phyloP scores from a whole-genome alignment of 2,113 vertebrate species.

The Hystrix brachyura region DNA sequence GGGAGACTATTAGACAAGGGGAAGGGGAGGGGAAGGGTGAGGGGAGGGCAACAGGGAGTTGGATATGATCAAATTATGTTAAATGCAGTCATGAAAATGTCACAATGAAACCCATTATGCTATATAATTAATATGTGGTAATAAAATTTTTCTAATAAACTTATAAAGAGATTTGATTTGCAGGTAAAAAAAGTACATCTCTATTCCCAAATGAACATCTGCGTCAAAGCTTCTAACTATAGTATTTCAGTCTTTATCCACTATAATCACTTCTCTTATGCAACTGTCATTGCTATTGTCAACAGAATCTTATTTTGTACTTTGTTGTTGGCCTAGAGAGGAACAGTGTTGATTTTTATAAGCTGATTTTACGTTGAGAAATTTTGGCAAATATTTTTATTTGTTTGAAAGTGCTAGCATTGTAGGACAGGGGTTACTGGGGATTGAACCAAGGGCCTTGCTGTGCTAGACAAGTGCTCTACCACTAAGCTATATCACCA shows the following conservation, averaged over 20 bases:
- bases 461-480: not conserved
- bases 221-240: not conserved
- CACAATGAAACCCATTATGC: not conserved
- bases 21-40: not conserved
- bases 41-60: not conserved
- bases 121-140: not conserved
- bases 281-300: not conserved
- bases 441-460: not conserved
- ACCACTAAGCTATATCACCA: not conserved
- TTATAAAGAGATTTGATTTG: not conserved
- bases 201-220: not conserved
- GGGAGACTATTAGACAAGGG: not conserved
- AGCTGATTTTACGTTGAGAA: conserved; percentile 1
- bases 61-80: not conserved
- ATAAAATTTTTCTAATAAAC: not conserved
- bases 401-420: not conserved
- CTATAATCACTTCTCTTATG: not conserved
- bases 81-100: no score
- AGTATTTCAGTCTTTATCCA: not conserved
- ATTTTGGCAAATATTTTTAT: conserved; percentile 16
- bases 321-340: not conserved
- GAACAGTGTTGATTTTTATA: not conserved
- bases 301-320: conserved; percentile 21
- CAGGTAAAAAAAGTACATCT: not conserved
- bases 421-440: not conserved